Evolutionary conservation across 2,113 vertebrate species (phyloP), one percentile per base, ranked within the genome.

Genomic region (Lontra canadensis): DNA sequence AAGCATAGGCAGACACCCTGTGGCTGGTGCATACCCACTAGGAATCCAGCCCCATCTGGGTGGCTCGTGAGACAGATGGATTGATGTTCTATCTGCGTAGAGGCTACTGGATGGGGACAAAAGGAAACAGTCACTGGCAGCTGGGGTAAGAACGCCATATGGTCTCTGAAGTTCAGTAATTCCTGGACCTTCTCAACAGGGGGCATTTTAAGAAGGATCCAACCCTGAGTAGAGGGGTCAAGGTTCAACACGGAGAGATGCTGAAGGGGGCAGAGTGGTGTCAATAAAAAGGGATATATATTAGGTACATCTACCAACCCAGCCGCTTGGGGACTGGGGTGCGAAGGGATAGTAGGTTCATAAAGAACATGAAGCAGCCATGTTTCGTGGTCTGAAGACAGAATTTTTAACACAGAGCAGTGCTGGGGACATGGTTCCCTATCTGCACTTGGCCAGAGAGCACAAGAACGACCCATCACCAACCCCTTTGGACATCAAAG

Each of bases 1-100:
- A 1, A 0, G 0, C 6, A 11, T 1, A 20, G 63, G 18, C 9
- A 17, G 55, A 59, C 59, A 71, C 44, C 63, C 55, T 4, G 0
- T 31, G 44, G 36, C 36, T 31, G 36, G 7, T 71, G 69, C 36
- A 84, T 0, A 31, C 9, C 0, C 10, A 0, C 7, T 8, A 13
- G 25, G 82, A 88, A 36, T 25, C 42, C 39, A 57, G 63, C 57
- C 87, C 61, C 20, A 31, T 25, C 74, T 44, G 39, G 67, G 71
- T 26, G 36, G 69, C 55, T 63, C 25, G 36, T 8, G 59, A 74
- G 6, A 1, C 21, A 14, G 34, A 21, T 0, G 25, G 47, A 15
- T 1, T 20, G 10, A n/a, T 36, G 6, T 15, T 14, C 0, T 26
- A 4, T 71, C 20, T 47, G 7, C 1, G 0, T 17, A 25, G 78